phyloP scores from a whole-genome alignment of 2,888 invertebrate genomes.

The Drepana falcataria region DNA sequence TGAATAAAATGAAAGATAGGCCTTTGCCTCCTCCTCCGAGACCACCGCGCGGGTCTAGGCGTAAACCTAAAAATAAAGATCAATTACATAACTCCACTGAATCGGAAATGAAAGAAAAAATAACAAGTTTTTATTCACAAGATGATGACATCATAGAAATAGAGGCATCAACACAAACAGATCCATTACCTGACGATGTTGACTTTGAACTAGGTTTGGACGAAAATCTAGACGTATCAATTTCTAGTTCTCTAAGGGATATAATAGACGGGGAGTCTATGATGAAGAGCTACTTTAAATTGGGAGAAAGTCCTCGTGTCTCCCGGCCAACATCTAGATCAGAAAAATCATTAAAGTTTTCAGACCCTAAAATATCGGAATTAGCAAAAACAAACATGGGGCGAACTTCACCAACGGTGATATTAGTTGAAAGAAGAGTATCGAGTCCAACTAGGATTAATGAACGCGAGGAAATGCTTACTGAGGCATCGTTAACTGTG shows the following conservation, averaged over 20 bases:
- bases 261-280: conserved; percentile 76
- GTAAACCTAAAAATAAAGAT: conserved; percentile 48
- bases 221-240: conserved; percentile 65
- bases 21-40: conserved; percentile 92
- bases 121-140: conserved; percentile 21
- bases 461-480: conserved; percentile 80
- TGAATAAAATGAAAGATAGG: conserved; percentile 90
- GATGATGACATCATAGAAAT: conserved; percentile 78
- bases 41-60: conserved; percentile 83
- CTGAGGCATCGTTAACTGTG: conserved; percentile 82
- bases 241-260: conserved; percentile 67
- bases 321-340: conserved; percentile 77
- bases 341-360: conserved; percentile 76
- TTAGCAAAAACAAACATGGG: conserved; percentile 75
- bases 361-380: conserved; percentile 76
- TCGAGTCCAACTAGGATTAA: conserved; percentile 80
- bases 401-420: conserved; percentile 80
- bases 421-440: conserved; percentile 79
- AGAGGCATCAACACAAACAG: conserved; percentile 90
- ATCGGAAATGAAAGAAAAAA: conserved; percentile 22
- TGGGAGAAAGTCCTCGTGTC: conserved; percentile 63
- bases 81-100: conserved; percentile 26
- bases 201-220: conserved; percentile 80
- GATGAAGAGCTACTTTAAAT: conserved; percentile 66
- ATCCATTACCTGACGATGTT: conserved; percentile 89